Conservation (phyloP, 2,888 invertebrate species). For the Protodeltote pygarga region DNA sequence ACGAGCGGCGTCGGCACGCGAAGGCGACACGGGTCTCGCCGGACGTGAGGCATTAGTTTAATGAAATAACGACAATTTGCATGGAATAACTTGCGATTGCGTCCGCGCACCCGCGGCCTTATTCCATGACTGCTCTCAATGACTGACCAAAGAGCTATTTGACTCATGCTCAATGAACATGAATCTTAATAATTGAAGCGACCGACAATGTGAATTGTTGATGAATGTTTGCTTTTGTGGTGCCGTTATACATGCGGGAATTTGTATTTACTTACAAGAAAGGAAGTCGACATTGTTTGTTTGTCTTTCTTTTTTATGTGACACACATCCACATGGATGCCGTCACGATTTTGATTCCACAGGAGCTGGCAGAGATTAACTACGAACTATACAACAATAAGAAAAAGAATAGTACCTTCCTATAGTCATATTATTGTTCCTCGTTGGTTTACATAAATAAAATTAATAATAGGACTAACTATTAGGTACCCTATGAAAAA, state of each 20-base stretch:
- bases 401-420: too few relatives aligned
- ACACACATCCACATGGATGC: conserved; percentile 30
- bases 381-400: background rate
- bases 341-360: conserved; percentile 16
- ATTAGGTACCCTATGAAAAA: too few relatives aligned
- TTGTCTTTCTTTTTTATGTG: conserved; percentile 23
- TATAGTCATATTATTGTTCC: too few relatives aligned
- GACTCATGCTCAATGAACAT: conserved; percentile 82
- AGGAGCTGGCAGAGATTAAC: conserved; percentile 18
- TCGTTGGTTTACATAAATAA: too few relatives aligned
- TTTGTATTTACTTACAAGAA: conserved; percentile 30
- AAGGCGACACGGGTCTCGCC: conserved; percentile 67
- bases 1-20: conserved; percentile 57
- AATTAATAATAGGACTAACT: too few relatives aligned
- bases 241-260: conserved; percentile 34
- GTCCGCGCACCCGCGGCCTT: conserved; percentile 41
- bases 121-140: conserved; percentile 70
- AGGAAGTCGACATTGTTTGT: conserved; percentile 18
- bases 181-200: conserved; percentile 79
- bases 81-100: conserved; percentile 52
- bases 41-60: conserved; percentile 76
- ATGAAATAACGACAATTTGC: conserved; percentile 77
- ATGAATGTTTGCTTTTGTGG: conserved; percentile 49
- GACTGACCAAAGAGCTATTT: conserved; percentile 62
- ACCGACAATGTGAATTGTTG: conserved; percentile 63